Evolutionary conservation across 2,113 vertebrate genomes (phyloP).

Genomic region (Aptenodytes forsteri): DNA sequence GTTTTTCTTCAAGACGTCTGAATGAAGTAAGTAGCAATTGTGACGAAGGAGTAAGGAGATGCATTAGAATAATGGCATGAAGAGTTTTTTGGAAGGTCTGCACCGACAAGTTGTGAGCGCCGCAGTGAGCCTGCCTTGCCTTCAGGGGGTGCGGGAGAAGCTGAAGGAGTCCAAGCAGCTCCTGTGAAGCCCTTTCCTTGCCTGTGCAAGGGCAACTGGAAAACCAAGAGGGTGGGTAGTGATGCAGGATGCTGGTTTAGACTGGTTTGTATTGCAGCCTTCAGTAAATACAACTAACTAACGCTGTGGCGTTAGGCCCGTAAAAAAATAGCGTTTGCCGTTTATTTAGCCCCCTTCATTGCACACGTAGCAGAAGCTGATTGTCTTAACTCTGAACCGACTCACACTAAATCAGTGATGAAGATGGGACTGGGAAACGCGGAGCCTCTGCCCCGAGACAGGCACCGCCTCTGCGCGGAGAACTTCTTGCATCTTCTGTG

Average conservation of each 20-base stretch:
- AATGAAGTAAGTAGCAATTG: neutral
- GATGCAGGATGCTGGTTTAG: neutral
- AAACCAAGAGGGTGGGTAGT: neutral
- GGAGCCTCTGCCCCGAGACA: neutral
- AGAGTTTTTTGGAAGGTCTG: neutral
- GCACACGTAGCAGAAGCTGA: neutral
- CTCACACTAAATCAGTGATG: neutral
- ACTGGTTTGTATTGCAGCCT: neutral
- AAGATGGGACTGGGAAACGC: neutral
- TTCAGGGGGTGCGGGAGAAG: too few species aligned
- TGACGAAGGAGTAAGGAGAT: neutral
- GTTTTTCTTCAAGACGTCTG: neutral
- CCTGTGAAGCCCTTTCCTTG: neutral
- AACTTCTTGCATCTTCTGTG: neutral
- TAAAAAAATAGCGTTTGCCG: neutral
- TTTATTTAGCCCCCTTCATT: neutral
- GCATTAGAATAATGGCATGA: neutral
- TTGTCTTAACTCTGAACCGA: neutral
- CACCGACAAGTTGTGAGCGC: accelerated
- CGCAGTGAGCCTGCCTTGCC: neutral
- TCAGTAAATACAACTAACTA: neutral
- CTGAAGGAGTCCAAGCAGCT: neutral
- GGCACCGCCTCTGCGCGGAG: accelerated
- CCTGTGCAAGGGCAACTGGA: neutral
- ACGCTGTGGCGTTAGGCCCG: neutral